phyloP scores from a whole-genome alignment of 2,797 vertebrate genomes.

The Taenioides sp. region DNA sequence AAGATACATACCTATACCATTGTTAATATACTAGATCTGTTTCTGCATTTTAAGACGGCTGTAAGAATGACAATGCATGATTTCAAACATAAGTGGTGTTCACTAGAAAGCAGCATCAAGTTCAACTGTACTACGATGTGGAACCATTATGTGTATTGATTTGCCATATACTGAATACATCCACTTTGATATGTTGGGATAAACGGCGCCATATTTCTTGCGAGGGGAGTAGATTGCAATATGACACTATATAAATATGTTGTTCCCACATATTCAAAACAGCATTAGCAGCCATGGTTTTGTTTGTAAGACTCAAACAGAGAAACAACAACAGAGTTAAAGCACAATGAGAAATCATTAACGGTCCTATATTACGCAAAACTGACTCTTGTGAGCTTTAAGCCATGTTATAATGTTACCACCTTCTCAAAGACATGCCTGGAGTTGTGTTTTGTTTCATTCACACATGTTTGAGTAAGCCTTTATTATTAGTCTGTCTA shows the following conservation, averaged over 20 bases:
- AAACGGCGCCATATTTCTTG: neutral
- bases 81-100: neutral
- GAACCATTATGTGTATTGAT: slow-evolving; percentile 9
- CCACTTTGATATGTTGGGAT: neutral
- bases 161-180: neutral
- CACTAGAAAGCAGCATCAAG: neutral
- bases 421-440: too few species aligned
- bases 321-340: too few species aligned
- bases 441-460: too few species aligned
- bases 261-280: too few species aligned
- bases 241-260: too few species aligned
- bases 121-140: neutral
- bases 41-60: neutral
- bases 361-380: too few species aligned
- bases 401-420: too few species aligned
- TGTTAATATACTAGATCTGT: neutral
- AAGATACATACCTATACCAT: too few species aligned
- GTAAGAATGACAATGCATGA: neutral
- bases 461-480: too few species aligned
- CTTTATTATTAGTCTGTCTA: too few species aligned
- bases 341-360: too few species aligned
- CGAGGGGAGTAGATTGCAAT: neutral
- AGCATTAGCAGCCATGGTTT: neutral
- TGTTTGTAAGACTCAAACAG: neutral
- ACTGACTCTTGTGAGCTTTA: too few species aligned